These are phyloP conservation scores for Cyrtodaria siliqua DNA, from an alignment of 2,888 invertebrate genomes.

Conservation along the genomic window DNA sequence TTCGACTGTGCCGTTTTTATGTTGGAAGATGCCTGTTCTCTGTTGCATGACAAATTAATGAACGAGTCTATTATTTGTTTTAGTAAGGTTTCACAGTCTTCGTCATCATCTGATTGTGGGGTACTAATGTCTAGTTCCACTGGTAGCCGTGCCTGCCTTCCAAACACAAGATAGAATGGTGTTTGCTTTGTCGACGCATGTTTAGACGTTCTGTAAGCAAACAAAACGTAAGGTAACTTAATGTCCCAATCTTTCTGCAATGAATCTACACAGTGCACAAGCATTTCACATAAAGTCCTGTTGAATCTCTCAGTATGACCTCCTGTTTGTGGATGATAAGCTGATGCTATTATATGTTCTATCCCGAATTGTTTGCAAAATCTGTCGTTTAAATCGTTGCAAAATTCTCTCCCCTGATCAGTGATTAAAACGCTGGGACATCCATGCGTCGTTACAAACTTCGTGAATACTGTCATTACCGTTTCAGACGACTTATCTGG, in stretches of 20 bases:
- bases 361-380: too few relatives aligned
- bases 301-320: constrained; percentile 48
- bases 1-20: constrained; percentile 31
- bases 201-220: too few relatives aligned
- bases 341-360: too few relatives aligned
- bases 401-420: constrained; percentile 18
- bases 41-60: constrained; percentile 21
- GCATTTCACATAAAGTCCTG: constrained; percentile 37
- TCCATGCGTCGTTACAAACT: constrained; percentile 15
- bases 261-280: too few relatives aligned
- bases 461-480: constrained; percentile 8
- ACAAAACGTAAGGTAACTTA: too few relatives aligned
- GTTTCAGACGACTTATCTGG: constrained; percentile 23
- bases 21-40: constrained; percentile 33
- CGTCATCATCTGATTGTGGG: constrained; percentile 11
- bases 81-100: constrained; percentile 24
- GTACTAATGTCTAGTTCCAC: constrained; percentile 29
- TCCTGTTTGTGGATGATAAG: too few relatives aligned
- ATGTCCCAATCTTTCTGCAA: too few relatives aligned
- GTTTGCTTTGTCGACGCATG: constrained; percentile 46
- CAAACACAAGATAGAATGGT: constrained; percentile 48
- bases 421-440: constrained; percentile 18
- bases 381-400: constrained; percentile 41
- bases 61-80: constrained; percentile 31
- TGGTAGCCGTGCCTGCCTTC: constrained; percentile 39